Percentiles rank a stretch among this genome's conserved stretches.
Conservation (phyloP, 1,140 invertebrate species). For the Panulirus ornatus region DNA sequence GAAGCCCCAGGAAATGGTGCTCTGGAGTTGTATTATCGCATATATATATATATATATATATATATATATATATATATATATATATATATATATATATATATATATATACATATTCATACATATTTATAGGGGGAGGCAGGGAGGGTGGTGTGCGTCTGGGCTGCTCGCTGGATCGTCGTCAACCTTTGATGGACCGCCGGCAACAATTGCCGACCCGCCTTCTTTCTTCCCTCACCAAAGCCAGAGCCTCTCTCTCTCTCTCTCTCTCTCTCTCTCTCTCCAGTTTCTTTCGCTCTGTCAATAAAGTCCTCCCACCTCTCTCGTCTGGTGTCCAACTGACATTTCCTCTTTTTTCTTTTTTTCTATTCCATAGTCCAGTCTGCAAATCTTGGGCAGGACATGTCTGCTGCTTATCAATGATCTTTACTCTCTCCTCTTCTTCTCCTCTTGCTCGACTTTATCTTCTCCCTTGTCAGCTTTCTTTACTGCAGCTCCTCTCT, state of each 20-base stretch:
- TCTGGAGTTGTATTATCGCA: too few relatives aligned
- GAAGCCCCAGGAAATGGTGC: too few relatives aligned
- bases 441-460: background rate
- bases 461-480: background rate
- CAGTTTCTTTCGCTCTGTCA: background rate
- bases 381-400: too few relatives aligned
- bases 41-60: conserved; percentile 38
- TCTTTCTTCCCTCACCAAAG: background rate
- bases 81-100: conserved; percentile 44
- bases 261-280: background rate
- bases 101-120: conserved; percentile 24
- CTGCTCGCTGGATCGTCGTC: background rate
- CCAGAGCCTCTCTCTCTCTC: background rate
- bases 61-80: conserved; percentile 51
- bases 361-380: background rate
- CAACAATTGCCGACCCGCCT: background rate
- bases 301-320: background rate
- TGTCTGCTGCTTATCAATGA: background rate
- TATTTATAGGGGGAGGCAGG: background rate
- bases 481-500: background rate
- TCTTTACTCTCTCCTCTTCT: background rate
- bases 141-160: background rate
- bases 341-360: background rate
- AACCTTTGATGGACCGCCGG: background rate
- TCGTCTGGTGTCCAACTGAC: background rate